phyloP scores from a whole-genome alignment of 23 tunicate species.

The Oikopleura vanhoeffeni region DNA sequence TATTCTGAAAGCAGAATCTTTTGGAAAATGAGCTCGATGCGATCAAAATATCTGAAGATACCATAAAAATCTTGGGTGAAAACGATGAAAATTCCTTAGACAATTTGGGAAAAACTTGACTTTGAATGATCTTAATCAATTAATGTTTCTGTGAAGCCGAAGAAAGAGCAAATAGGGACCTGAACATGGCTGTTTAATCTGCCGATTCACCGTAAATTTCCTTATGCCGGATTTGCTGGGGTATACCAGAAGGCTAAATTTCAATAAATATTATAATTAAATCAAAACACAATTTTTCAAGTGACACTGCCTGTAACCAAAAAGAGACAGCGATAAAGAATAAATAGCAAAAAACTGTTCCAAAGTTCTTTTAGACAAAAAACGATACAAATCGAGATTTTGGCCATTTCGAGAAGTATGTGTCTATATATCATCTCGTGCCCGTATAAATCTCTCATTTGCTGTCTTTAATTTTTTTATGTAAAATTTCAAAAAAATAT shows the following conservation, averaged over 20 bases:
- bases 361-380: no score
- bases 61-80: conserved; percentile 18
- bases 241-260: not conserved
- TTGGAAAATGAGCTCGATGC: conserved; percentile 17
- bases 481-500: no score
- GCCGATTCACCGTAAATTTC: conserved; percentile 28
- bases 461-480: no score
- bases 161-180: conserved; percentile 36
- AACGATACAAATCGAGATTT: no score
- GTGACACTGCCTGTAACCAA: no score
- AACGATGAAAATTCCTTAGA: not conserved
- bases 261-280: no score
- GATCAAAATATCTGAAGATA: conserved; percentile 8
- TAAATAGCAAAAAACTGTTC: no score
- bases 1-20: conserved; percentile 36
- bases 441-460: no score
- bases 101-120: not conserved
- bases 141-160: conserved; percentile 62
- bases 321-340: no score
- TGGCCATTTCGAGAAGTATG: no score
- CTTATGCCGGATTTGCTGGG: conserved; percentile 73
- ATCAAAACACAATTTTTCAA: no score
- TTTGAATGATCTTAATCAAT: conserved; percentile 34
- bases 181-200: conserved; percentile 31
- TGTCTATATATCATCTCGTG: no score